Evolutionary conservation across 2,888 invertebrate species (phyloP).

Genomic region (Drosophila gaucha): DNA sequence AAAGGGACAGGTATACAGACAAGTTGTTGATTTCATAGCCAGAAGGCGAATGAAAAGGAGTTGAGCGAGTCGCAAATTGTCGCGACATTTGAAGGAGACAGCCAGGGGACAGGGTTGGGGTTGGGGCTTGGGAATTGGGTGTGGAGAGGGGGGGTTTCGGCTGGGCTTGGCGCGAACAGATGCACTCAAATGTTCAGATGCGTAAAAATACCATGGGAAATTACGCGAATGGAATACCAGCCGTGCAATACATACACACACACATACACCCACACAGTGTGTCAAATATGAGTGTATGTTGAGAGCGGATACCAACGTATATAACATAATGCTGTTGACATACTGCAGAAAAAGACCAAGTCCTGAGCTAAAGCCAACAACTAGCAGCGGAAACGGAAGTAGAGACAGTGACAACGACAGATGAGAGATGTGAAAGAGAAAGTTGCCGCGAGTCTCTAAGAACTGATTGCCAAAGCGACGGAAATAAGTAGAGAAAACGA

Average conservation of each 20-base stretch:
- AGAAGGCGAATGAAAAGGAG: constrained; percentile 32
- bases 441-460: constrained; percentile 26
- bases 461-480: constrained; percentile 59
- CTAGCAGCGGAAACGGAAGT: constrained; percentile 74
- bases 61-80: constrained; percentile 45
- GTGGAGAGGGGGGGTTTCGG: background rate
- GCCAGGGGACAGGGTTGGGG: constrained; percentile 23
- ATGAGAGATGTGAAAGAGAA: constrained; percentile 39
- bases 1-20: constrained; percentile 12
- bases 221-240: constrained; percentile 76
- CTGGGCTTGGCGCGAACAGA: constrained; percentile 34
- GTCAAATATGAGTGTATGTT: constrained; percentile 13
- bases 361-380: constrained; percentile 58
- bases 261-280: constrained; percentile 15
- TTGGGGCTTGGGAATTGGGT: too few species aligned
- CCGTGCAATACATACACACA: constrained; percentile 16
- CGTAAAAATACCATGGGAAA: constrained; percentile 72
- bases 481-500: background rate
- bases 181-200: constrained; percentile 69
- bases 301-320: constrained; percentile 14
- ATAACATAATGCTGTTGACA: constrained; percentile 70
- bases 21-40: constrained; percentile 62
- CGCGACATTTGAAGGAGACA: constrained; percentile 48
- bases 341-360: constrained; percentile 40
- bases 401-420: constrained; percentile 60